Conservation (phyloP, 1,140 invertebrate species). For the Tetranychus urticae region DNA sequence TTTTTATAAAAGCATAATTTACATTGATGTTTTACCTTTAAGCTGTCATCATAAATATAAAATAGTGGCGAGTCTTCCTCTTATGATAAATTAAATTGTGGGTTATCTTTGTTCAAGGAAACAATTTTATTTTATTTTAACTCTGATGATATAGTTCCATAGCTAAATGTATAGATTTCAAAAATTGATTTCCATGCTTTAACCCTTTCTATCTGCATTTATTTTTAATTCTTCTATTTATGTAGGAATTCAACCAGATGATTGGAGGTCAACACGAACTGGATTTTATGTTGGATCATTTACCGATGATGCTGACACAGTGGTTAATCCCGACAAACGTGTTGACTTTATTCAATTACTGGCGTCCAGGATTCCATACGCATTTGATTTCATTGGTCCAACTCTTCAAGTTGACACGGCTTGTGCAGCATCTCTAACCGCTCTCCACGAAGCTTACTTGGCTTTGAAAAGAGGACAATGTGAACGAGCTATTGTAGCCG, state of each 20-base stretch:
- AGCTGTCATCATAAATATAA: too few relatives aligned
- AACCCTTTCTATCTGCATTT: too few relatives aligned
- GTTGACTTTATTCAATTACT: conserved; percentile 48
- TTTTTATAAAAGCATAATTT: too few relatives aligned
- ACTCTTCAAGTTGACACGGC: conserved; percentile 83
- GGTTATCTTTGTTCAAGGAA: too few relatives aligned
- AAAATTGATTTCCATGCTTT: too few relatives aligned
- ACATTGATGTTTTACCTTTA: too few relatives aligned
- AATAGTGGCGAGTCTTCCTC: too few relatives aligned
- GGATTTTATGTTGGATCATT: not conserved
- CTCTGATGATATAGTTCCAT: too few relatives aligned
- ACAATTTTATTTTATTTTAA: too few relatives aligned
- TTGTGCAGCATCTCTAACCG: conserved; percentile 26
- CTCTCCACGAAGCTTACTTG: conserved; percentile 3
- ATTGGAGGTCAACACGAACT: not conserved
- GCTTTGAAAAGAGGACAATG: not conserved
- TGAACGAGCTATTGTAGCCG: not conserved
- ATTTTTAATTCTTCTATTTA: not conserved
- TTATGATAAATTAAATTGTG: too few relatives aligned
- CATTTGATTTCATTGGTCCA: conserved; percentile 70
- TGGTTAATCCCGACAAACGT: not conserved
- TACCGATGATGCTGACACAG: not conserved
- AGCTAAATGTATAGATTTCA: too few relatives aligned
- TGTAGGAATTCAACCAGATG: not conserved
- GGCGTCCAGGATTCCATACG: conserved; percentile 75